Evolutionary conservation across 2,888 invertebrate genomes (phyloP), one percentile per base, ranked within the genome.

Genomic region (Pollenia amentaria): DNA sequence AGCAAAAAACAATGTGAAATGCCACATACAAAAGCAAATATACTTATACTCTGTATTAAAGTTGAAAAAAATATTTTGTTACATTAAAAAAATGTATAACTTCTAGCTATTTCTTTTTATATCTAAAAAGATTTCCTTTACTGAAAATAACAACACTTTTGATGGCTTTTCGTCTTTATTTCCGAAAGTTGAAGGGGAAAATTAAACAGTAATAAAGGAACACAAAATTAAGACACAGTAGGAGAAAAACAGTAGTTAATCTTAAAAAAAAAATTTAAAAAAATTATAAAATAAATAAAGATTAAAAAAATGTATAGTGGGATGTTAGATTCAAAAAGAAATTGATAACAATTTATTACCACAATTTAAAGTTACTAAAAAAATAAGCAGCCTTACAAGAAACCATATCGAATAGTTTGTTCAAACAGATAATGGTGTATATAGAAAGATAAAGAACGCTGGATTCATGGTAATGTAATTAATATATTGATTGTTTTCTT

Each of bases 161-260:
- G 55, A 55, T 72, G 55, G 55, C 55, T 72, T 69, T 69, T 69
- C 12, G n/a, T 51, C 38, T 48, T 69, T n/a, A 6, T 18, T 48
- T 51, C 10, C 7, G 29, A 7, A 2, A 2, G 42, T 29, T 29
- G 29, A 14, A n/a, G 72, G 14, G 14, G 42, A 21, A 14, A 55
- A 42, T 51, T 40, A 21, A 16, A 18, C 16, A 14, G 16, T 70
- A 42, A 53, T 40, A 70, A 16, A 16, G 51, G 38, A 70, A 70
- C 18, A 40, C 12, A 70, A 53, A 53, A 72, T 55, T 72, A 72
- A 70, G 70, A 70, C 14, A 7, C 55, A 72, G 29, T 73, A 29
- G 44, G n/a, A 46, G 46, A n/a, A 46, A 42, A 73, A 60, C 72
- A 73, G 46, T 73, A 60, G 73, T 62, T 46, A 48, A 73, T 73